Evolutionary conservation across 2,113 vertebrate genomes (phyloP).

Genomic region (Elanoides forficatus): DNA sequence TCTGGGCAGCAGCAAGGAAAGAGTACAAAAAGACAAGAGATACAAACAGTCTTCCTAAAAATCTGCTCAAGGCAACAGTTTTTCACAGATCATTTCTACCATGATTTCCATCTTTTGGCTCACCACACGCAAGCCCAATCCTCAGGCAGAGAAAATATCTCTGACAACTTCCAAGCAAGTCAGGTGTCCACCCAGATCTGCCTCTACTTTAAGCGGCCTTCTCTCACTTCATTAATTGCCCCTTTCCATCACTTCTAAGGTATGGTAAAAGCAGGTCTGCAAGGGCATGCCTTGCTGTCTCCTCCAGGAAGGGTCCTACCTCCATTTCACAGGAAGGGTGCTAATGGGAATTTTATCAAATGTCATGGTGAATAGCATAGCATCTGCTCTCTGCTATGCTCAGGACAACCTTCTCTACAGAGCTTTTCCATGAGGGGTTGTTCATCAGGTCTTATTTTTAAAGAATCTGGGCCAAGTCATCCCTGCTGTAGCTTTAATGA

Average conservation of each 20-base stretch:
- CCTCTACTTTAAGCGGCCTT: background rate
- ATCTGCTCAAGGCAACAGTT: background rate
- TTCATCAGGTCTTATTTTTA: conserved; percentile 61
- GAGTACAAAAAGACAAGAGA: background rate
- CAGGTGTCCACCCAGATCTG: background rate
- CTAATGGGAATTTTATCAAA: background rate
- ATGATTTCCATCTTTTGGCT: background rate
- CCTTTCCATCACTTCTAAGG: background rate
- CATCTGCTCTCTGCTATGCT: background rate
- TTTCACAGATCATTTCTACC: background rate
- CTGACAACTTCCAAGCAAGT: background rate
- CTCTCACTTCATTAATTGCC: background rate
- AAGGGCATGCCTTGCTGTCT: background rate
- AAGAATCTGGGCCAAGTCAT: conserved; percentile 68
- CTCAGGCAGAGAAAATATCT: background rate
- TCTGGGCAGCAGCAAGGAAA: background rate
- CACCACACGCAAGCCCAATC: background rate
- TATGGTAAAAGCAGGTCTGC: background rate
- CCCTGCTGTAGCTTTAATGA: conserved; percentile 64
- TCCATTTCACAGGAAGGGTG: background rate
- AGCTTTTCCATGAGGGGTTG: conserved; percentile 52
- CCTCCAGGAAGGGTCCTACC: background rate
- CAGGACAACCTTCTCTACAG: conserved; percentile 19
- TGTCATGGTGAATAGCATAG: background rate
- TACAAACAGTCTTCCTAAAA: background rate